Percentiles rank a stretch among this genome's conserved stretches.
Evolutionary conservation across 2,888 invertebrate species (phyloP).

Genomic region (Laspeyria flexula): DNA sequence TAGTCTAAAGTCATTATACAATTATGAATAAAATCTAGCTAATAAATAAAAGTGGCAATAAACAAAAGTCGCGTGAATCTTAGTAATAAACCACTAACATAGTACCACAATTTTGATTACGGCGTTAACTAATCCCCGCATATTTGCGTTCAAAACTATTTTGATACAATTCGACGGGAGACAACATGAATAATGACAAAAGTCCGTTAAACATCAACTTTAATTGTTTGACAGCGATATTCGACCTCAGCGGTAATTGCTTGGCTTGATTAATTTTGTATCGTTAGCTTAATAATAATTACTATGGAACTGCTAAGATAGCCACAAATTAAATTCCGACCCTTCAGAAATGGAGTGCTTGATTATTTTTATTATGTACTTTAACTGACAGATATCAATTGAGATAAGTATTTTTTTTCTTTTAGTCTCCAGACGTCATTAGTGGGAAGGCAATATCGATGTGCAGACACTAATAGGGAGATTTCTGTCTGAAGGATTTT

Average conservation of each 20-base stretch:
- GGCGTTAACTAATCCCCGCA: slow-evolving; percentile 24
- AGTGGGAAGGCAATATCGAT: too few species aligned
- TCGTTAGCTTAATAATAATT: slow-evolving; percentile 42
- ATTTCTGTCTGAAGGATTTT: too few species aligned
- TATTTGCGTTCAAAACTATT: slow-evolving; percentile 44
- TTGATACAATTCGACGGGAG: slow-evolving; percentile 45
- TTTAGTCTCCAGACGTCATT: too few species aligned
- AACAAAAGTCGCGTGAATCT: slow-evolving; percentile 18
- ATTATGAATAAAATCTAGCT: background rate
- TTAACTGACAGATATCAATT: too few species aligned
- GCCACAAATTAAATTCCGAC: slow-evolving; percentile 1
- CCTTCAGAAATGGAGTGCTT: background rate
- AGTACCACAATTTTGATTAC: slow-evolving; percentile 23
- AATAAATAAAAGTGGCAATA: too few species aligned
- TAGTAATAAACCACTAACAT: slow-evolving; percentile 12
- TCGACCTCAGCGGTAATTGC: slow-evolving; percentile 57
- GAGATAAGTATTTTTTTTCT: too few species aligned
- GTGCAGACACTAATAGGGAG: too few species aligned
- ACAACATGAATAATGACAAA: slow-evolving; percentile 64
- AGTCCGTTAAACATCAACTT: slow-evolving; percentile 60
- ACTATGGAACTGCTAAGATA: slow-evolving; percentile 21
- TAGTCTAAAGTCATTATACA: background rate
- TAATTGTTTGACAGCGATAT: slow-evolving; percentile 71
- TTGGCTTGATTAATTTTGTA: slow-evolving; percentile 52
- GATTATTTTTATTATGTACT: too few species aligned